Evolutionary conservation across 2,797 vertebrate species (phyloP).

Genomic region (Gymnopithys bicolor): DNA sequence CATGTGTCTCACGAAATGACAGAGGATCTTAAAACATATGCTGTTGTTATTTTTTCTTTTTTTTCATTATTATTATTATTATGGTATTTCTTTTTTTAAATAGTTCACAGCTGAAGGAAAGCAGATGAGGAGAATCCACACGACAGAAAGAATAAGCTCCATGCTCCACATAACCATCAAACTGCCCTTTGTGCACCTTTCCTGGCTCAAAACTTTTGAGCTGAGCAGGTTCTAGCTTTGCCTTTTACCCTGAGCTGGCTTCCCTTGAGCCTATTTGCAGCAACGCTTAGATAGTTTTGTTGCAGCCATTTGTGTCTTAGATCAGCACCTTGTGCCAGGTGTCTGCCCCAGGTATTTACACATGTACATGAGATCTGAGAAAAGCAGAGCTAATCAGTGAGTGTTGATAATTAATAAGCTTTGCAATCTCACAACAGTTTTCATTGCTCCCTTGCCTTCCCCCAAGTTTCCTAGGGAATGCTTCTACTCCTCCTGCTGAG

Average conservation of each 20-base stretch:
- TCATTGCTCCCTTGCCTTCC: background rate
- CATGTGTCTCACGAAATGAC: background rate
- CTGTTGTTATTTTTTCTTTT: background rate
- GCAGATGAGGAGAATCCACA: background rate
- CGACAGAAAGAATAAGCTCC: background rate
- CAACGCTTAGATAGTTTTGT: background rate
- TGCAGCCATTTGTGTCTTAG: background rate
- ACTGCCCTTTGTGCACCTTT: background rate
- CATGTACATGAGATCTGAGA: background rate
- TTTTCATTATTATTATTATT: no score
- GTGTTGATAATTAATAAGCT: background rate
- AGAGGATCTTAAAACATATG: background rate
- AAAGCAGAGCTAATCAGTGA: background rate
- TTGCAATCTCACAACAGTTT: background rate
- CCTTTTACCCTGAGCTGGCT: background rate
- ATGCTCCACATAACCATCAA: background rate
- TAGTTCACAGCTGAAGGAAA: background rate
- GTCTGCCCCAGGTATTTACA: conserved; percentile 18
- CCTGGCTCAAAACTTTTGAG: background rate
- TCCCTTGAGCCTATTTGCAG: background rate
- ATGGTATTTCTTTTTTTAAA: accelerated
- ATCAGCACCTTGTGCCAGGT: background rate
- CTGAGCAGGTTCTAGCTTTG: background rate
- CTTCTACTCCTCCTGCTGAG: background rate
- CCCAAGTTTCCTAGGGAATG: background rate